Conservation (phyloP, 2,797 vertebrate species). For the Scomberomorus guttatus region DNA sequence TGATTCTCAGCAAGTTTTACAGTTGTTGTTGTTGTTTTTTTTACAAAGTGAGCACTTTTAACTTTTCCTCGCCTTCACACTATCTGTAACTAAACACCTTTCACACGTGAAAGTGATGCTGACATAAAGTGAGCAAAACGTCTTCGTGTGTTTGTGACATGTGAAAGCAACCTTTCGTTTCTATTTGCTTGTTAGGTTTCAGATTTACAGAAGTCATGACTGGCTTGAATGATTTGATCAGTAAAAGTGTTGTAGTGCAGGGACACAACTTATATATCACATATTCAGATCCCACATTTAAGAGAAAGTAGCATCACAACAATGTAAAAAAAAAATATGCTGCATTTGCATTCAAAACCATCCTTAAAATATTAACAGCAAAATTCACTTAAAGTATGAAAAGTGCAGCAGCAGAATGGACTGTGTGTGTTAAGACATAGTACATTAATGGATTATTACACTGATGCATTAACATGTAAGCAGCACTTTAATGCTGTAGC, state of each 20-base stretch:
- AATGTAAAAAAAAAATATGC: not conserved
- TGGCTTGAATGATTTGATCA: not conserved
- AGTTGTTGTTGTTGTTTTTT: no score
- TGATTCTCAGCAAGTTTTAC: not conserved
- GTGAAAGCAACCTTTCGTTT: not conserved
- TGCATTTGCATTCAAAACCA: not conserved
- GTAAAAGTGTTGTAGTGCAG: no score
- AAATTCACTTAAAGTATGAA: not conserved
- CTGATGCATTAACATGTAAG: no score
- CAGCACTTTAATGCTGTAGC: no score
- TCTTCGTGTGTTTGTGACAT: conserved; percentile 11
- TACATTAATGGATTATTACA: no score
- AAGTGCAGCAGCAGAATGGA: not conserved
- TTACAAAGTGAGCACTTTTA: no score
- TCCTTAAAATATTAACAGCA: not conserved
- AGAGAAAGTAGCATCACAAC: not conserved
- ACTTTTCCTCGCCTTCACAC: no score
- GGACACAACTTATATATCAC: not conserved
- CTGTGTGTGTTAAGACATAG: not conserved
- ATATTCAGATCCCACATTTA: not conserved
- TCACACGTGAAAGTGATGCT: not conserved
- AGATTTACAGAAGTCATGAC: not conserved
- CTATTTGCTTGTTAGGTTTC: not conserved
- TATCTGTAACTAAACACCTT: not conserved
- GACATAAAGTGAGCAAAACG: not conserved